Evolutionary conservation across 2,888 invertebrate species (phyloP).

Genomic region (Drosophila rubida): DNA sequence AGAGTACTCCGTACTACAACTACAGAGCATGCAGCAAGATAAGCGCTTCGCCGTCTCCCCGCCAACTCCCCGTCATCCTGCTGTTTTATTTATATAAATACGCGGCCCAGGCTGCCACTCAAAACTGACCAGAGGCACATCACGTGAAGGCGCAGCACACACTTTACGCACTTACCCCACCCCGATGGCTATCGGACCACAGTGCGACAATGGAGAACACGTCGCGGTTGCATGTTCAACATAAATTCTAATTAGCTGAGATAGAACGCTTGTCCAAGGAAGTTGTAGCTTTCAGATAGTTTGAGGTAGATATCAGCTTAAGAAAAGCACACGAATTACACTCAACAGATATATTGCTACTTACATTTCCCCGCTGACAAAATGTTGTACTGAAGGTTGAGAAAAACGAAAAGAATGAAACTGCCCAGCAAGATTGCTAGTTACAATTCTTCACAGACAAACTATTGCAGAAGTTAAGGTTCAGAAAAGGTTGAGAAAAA

Average conservation of each 20-base stretch:
- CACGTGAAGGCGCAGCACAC: constrained; percentile 25
- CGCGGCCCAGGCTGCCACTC: constrained; percentile 37
- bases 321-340: too few species aligned
- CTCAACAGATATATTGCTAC: too few species aligned
- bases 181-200: constrained; percentile 25
- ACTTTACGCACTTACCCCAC: constrained; percentile 15
- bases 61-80: too few species aligned
- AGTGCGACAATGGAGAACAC: constrained; percentile 40
- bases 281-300: neutral
- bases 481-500: too few species aligned
- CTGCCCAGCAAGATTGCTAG: too few species aligned
- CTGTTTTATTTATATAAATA: constrained; percentile 25
- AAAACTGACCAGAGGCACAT: constrained; percentile 52
- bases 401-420: too few species aligned
- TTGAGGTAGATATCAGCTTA: too few species aligned
- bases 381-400: too few species aligned
- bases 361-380: too few species aligned
- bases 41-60: constrained; percentile 25
- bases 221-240: constrained; percentile 18
- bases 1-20: constrained; percentile 30
- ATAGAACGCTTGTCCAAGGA: neutral
- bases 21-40: constrained; percentile 45
- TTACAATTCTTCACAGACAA: too few species aligned
- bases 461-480: too few species aligned
- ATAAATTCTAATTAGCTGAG: constrained; percentile 10